Base-by-base conservation (phyloP, 2,113 vertebrate species). In the Etheostoma spectabile region DNA sequence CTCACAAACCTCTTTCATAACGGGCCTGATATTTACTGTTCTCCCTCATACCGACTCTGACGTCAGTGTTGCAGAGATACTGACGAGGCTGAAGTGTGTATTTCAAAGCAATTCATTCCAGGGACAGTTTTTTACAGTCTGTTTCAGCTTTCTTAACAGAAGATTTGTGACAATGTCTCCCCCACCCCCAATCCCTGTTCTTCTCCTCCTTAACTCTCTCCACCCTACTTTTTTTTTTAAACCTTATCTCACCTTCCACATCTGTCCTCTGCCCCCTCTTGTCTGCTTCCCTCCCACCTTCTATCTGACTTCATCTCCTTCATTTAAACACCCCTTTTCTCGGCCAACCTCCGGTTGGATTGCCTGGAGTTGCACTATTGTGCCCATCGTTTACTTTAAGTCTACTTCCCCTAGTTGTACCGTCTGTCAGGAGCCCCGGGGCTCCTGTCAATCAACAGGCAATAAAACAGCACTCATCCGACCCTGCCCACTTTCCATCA, bases 1-100 rank as follows among this genome's bases (percentile, higher is more conserved):
- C 89, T 76, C 74, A 78, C 80, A 89, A 85, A 88, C 69, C 74
- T 81, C 82, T 86, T 85, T 85, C 84, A 85, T 74, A 92, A 86
- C 51, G 4, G 55, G 61, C 77, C 80, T 77, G 56, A 83, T 86
- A 80, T 92, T 90, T 86, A 82, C 84, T 80, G 71, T 88, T 83
- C 83, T 75, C 72, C 66, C 67, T 76, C 74, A 78, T 38, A 51
- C 78, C 84, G 77, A 30, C 55, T 65, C 72, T 92, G 92, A 92
- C 84, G 81, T 92, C 92, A 93, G 78, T 2, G 75, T 85, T 64
- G 56, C 77, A 45, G 67, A 84, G 61, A 57, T 4, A 67, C 86
- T 42, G 74, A 73, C 63, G 48, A 33, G 65, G 33, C 64, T 30
- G 51, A 74, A 69, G 79, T 85, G 46, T 82, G 13, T 64, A 49